These are phyloP conservation scores for Dioctria rufipes DNA, from an alignment of 2,888 invertebrate species.

Conservation along the genomic window DNA sequence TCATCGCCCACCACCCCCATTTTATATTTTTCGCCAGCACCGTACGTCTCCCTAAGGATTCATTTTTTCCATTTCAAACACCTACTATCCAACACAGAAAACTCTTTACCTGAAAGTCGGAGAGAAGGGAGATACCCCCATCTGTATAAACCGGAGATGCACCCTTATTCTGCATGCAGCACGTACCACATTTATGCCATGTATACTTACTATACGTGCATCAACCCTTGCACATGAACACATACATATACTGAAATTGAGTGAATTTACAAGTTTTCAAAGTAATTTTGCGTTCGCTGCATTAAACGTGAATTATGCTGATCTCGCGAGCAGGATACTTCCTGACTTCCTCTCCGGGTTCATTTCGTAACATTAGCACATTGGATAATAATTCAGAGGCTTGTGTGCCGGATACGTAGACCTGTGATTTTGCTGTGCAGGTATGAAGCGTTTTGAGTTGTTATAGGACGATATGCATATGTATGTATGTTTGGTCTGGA, in stretches of 20 bases:
- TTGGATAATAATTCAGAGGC: slow-evolving; percentile 42
- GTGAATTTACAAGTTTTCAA: slow-evolving; percentile 58
- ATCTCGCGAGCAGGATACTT: slow-evolving; percentile 56
- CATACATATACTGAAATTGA: slow-evolving; percentile 38
- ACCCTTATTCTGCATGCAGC: slow-evolving; percentile 22
- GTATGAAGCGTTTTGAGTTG: slow-evolving; percentile 5
- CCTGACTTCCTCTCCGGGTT: slow-evolving; percentile 34
- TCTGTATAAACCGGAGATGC: not conserved
- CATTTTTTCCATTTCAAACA: not conserved
- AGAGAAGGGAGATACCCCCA: no score
- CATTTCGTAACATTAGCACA: slow-evolving; percentile 47
- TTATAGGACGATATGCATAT: no score
- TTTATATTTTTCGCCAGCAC: no score
- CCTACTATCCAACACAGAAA: not conserved
- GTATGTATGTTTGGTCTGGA: no score
- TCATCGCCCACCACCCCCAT: slow-evolving; percentile 5
- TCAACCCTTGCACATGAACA: not conserved
- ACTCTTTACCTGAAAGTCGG: no score
- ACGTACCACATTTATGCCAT: slow-evolving; percentile 19
- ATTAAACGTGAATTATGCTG: slow-evolving; percentile 58
- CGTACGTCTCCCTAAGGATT: not conserved
- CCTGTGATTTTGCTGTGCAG: slow-evolving; percentile 30
- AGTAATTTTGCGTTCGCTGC: slow-evolving; percentile 59
- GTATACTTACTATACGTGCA: not conserved
- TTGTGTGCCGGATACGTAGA: slow-evolving; percentile 20